Evolutionary conservation across 1,140 invertebrate species (phyloP).

Genomic region (Drosophila truncata): DNA sequence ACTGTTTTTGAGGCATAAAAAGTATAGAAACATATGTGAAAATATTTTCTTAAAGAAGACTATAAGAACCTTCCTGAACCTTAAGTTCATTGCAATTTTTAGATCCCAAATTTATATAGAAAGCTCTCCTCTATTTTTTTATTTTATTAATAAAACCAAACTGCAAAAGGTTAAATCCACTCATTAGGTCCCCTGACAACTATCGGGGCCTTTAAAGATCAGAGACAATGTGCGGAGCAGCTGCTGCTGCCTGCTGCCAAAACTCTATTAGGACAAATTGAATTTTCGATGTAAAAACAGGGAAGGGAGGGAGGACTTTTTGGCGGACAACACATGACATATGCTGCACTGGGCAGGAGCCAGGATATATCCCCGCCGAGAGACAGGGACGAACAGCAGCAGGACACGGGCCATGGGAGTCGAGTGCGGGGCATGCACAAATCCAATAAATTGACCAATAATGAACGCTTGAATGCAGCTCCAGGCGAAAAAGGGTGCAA

Average conservation of each 20-base stretch:
- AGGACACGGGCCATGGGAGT: slow-evolving; percentile 14
- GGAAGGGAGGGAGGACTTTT: neutral
- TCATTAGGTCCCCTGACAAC: neutral
- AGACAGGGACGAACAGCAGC: neutral
- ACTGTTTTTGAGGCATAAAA: too few relatives aligned
- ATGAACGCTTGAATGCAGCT: slow-evolving; percentile 78
- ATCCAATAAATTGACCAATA: slow-evolving; percentile 85
- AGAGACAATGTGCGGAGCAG: neutral
- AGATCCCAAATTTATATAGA: neutral
- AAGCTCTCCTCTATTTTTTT: neutral
- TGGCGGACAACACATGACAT: slow-evolving; percentile 65
- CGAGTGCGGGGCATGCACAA: slow-evolving; percentile 67
- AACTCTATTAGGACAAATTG: slow-evolving; percentile 79
- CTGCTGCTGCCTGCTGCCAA: slow-evolving; percentile 32
- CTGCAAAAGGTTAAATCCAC: neutral
- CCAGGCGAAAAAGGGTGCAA: slow-evolving; percentile 13
- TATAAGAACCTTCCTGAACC: neutral
- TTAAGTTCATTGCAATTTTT: neutral
- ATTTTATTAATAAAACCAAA: neutral
- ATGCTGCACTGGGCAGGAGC: slow-evolving; percentile 52
- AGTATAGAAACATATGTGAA: neutral
- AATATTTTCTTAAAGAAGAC: neutral
- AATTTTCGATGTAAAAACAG: slow-evolving; percentile 69
- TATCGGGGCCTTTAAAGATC: slow-evolving; percentile 1
- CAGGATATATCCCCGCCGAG: slow-evolving; percentile 2